A percentile compares a stretch with the other conserved stretches of the same genome.
Evolutionary conservation across 2,797 vertebrate species (phyloP).

Genomic region (Menidia menidia): DNA sequence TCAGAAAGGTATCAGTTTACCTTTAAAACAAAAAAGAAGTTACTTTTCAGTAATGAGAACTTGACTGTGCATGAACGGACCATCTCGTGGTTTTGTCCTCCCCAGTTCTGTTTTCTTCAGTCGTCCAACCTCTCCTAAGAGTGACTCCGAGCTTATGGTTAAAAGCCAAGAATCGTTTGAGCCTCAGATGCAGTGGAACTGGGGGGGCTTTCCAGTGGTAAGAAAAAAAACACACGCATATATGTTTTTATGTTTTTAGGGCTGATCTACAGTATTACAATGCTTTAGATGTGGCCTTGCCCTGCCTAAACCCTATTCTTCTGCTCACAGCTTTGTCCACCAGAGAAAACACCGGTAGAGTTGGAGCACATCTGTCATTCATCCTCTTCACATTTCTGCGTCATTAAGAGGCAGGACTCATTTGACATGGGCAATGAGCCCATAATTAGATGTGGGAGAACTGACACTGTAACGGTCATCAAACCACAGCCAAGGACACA

Average conservation of each 20-base stretch:
- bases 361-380: slow-evolving; percentile 39
- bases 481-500: slow-evolving; percentile 76
- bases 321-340: slow-evolving; percentile 69
- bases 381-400: slow-evolving; percentile 75
- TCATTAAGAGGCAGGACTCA: slow-evolving; percentile 81
- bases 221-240: slow-evolving; percentile 3
- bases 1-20: slow-evolving; percentile 59
- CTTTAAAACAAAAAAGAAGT: slow-evolving; percentile 2
- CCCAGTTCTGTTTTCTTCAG: slow-evolving; percentile 69
- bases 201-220: slow-evolving; percentile 94
- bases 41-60: neutral
- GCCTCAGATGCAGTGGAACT: slow-evolving; percentile 91
- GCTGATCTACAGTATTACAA: neutral
- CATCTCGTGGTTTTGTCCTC: neutral
- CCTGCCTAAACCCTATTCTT: slow-evolving; percentile 6
- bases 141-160: slow-evolving; percentile 92
- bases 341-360: slow-evolving; percentile 66
- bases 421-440: slow-evolving; percentile 70
- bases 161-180: slow-evolving; percentile 80
- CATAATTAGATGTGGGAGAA: slow-evolving; percentile 44
- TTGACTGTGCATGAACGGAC: neutral
- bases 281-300: neutral
- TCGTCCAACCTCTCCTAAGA: slow-evolving; percentile 84
- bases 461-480: slow-evolving; percentile 71
- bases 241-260: neutral